phyloP scores from a whole-genome alignment of 2,888 invertebrate genomes.

The Drosophila paracracens region DNA sequence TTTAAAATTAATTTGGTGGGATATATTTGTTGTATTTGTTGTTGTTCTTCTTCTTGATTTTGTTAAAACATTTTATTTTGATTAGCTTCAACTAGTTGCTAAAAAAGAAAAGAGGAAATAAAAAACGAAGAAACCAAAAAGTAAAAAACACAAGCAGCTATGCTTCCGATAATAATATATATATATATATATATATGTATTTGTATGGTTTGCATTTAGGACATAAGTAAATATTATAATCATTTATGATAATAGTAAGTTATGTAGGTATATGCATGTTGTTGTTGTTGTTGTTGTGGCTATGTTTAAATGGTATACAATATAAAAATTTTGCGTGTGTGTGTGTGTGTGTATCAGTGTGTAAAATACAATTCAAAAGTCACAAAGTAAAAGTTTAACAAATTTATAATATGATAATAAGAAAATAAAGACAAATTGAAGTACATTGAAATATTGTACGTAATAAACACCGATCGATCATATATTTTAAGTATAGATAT shows the following conservation, averaged over 20 bases:
- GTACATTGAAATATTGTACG: conserved; percentile 51
- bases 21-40: conserved; percentile 78
- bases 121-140: background rate
- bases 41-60: conserved; percentile 44
- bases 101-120: background rate
- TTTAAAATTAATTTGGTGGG: conserved; percentile 80
- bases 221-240: conserved; percentile 62
- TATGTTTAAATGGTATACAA: conserved; percentile 51
- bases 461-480: conserved; percentile 44
- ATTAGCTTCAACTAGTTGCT: conserved; percentile 27
- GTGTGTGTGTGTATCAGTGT: conserved; percentile 19
- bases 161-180: conserved; percentile 53
- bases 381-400: conserved; percentile 45
- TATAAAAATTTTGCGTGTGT: conserved; percentile 42
- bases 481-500: conserved; percentile 31
- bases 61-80: conserved; percentile 32
- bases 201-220: conserved; percentile 57
- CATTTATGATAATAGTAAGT: conserved; percentile 66
- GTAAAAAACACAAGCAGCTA: conserved; percentile 28
- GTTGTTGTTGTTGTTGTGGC: conserved; percentile 29
- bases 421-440: conserved; percentile 48
- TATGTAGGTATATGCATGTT: conserved; percentile 35
- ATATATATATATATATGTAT: conserved; percentile 44
- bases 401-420: conserved; percentile 23
- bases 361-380: conserved; percentile 47